Evolutionary conservation across 2,113 vertebrate genomes (phyloP), one percentile per base, ranked within the genome.

Genomic region (Dipodomys ordii): DNA sequence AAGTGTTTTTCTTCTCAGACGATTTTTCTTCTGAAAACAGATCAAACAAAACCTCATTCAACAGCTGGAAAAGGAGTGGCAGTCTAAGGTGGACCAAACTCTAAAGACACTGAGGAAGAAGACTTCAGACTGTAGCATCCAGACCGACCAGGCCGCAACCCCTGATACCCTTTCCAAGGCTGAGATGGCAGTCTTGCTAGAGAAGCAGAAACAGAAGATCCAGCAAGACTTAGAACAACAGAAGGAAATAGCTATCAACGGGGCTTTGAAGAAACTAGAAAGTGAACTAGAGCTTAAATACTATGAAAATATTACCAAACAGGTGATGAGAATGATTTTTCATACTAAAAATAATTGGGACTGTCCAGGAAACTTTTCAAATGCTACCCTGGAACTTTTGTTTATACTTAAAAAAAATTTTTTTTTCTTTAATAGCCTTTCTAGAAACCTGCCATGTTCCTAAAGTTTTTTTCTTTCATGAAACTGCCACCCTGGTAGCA

Each of bases 11-110:
- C 57, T 97, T 93, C 22, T 95, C 53, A 23, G 74, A 16, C 2
- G 30, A 67, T 81, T 88, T 89, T 91, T 92, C 91, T 97, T 85
- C 96, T 96, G 80, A 92, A 93, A 96, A 57, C 96, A 98, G 98
- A 96, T 93, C 80, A 98, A 93, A 92, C 97, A 98, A 53, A 96
- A 93, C 88, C 91, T 94, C 77, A 92, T 97, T 93, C 93, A 98
- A 83, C 96, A 99, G 97, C 92, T 98, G 96, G 99, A 99, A 97
- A 98, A 92, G 94, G 97, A 98, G 62, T 99, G 99, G 99, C 97
- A 96, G 72, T 97, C 93, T 83, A 98, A 97, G 91, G 94, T 99
- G 92, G 98, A 98, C 83, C 95, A 96, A 6, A 96, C 94, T 49
- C 2, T 96, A 77, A 92, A 97, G 87, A 98, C 98, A 85, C 57